These are phyloP conservation scores for Drosophila hydei DNA, from an alignment of 1,140 invertebrate genomes.

Conservation along the genomic window DNA sequence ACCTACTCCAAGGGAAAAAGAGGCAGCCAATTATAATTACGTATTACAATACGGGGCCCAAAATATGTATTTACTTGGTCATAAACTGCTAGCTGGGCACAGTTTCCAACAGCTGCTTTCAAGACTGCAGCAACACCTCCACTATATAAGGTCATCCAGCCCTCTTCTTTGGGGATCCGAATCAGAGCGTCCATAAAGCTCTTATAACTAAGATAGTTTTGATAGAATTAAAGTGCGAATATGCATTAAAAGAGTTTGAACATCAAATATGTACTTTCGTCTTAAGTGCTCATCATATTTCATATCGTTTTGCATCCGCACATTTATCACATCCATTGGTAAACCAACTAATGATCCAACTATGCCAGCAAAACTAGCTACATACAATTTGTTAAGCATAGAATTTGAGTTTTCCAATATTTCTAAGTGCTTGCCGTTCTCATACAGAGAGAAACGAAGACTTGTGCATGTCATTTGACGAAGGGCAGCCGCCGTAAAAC, in stretches of 20 bases:
- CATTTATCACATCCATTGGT: conserved; percentile 98
- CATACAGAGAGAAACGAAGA: conserved; percentile 97
- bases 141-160: conserved; percentile 90
- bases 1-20: conserved; percentile 16
- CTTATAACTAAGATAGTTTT: conserved; percentile 91
- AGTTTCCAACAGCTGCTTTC: conserved; percentile 96
- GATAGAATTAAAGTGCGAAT: neutral
- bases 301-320: conserved; percentile 99
- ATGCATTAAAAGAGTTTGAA: neutral
- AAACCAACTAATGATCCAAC: conserved; percentile 87
- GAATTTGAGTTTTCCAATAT: conserved; percentile 18
- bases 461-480: conserved; percentile 98
- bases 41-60: neutral
- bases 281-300: conserved; percentile 88
- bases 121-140: conserved; percentile 95
- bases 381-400: conserved; percentile 88
- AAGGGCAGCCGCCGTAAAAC: conserved; percentile 96
- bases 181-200: conserved; percentile 96
- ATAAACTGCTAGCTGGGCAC: conserved; percentile 97
- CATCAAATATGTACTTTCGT: conserved; percentile 30
- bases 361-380: conserved; percentile 94
- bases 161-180: conserved; percentile 93
- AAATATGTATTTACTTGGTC: conserved; percentile 87
- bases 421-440: conserved; percentile 89
- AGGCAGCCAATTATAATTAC: neutral